Evolutionary conservation across 2,797 vertebrate genomes (phyloP).

Genomic region (Fringilla coelebs): DNA sequence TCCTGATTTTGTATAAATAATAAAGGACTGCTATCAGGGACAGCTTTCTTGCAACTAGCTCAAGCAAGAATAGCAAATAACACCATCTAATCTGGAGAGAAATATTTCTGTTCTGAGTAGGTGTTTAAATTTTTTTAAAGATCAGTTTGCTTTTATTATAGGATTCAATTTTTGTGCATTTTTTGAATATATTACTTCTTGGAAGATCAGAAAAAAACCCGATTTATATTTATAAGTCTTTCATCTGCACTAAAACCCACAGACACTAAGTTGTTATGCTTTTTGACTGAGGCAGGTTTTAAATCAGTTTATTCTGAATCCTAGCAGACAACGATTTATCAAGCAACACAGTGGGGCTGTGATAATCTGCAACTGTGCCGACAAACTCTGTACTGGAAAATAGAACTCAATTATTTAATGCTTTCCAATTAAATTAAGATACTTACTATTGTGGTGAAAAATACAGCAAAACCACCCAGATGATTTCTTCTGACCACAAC

Average conservation of each 20-base stretch:
- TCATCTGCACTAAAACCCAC: not conserved
- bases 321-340: not conserved
- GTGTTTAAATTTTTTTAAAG: not conserved
- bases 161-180: not conserved
- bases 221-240: not conserved
- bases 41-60: not conserved
- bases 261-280: not conserved
- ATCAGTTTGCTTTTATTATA: not conserved
- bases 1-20: conserved; percentile 27
- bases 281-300: not conserved
- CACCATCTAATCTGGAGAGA: not conserved
- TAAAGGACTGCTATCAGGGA: not conserved
- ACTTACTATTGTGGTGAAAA: not conserved
- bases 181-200: not conserved
- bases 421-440: not conserved
- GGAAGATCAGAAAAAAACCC: not conserved
- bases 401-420: not conserved
- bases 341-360: not conserved
- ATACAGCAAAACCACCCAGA: not conserved
- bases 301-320: conserved; percentile 1
- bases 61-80: not conserved
- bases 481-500: not conserved
- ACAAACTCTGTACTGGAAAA: not conserved
- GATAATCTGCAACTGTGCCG: not conserved
- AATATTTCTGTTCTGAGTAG: conserved; percentile 20